Evolutionary conservation across 2,888 invertebrate genomes (phyloP).

Genomic region (Pollenia griseotomentosa): DNA sequence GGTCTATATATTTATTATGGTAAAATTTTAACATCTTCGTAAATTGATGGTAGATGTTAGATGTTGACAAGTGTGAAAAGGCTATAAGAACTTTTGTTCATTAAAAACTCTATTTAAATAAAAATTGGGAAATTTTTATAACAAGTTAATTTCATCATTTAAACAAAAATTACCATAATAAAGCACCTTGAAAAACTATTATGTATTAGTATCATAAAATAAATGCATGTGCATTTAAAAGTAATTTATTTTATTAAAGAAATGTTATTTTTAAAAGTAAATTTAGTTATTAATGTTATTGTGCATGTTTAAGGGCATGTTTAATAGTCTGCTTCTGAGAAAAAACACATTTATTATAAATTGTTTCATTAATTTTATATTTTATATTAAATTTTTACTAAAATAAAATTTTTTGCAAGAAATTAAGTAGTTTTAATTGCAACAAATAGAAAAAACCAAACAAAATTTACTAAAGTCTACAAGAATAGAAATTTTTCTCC

Average conservation of each 20-base stretch:
- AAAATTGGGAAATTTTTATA: no score
- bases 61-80: no score
- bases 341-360: conserved; percentile 13
- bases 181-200: conserved; percentile 25
- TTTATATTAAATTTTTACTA: conserved; percentile 10
- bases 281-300: not conserved
- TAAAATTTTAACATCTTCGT: no score
- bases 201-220: conserved; percentile 6
- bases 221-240: conserved; percentile 50
- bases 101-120: no score
- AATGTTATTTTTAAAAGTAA: conserved; percentile 24
- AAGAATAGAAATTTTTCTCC: not conserved
- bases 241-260: conserved; percentile 19
- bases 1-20: no score
- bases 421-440: conserved; percentile 9
- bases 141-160: not conserved
- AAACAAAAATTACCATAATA: not conserved
- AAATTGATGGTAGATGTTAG: no score
- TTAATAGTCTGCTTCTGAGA: not conserved
- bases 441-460: not conserved
- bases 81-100: no score
- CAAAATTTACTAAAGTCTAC: conserved; percentile 5
- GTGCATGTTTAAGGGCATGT: conserved; percentile 59
- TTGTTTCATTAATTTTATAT: conserved; percentile 13
- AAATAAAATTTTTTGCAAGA: conserved; percentile 6